A percentile compares a stretch with the other conserved stretches of the same genome.
Evolutionary conservation across 2,797 vertebrate genomes (phyloP).

Genomic region (Petrocephalus sullivani): DNA sequence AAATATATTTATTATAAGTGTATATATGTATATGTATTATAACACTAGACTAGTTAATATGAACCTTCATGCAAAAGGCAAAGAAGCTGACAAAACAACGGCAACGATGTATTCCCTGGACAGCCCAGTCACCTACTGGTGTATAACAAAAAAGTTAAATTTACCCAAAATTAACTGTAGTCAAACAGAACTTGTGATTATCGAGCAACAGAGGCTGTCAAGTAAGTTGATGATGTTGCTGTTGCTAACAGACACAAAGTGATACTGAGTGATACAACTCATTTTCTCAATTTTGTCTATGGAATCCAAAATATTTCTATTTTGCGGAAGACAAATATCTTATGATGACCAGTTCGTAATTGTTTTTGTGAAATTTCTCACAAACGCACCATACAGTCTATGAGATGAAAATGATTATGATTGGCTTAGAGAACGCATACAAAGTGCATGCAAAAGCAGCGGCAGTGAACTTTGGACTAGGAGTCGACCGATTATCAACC

Average conservation of each 20-base stretch:
- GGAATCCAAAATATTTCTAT: background rate
- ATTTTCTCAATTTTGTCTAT: background rate
- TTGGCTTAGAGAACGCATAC: background rate
- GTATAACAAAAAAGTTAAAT: background rate
- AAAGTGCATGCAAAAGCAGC: background rate
- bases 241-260: background rate
- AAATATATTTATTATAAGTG: background rate
- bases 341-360: background rate
- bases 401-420: background rate
- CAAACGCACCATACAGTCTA: background rate
- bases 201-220: background rate
- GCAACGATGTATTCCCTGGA: background rate
- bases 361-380: background rate
- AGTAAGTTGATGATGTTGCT: background rate
- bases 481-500: too few species aligned
- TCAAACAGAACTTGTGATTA: background rate
- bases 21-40: background rate
- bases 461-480: background rate
- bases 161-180: background rate
- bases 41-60: background rate
- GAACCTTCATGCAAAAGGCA: background rate
- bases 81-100: too few species aligned
- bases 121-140: background rate
- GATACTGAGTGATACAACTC: background rate
- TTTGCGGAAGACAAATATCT: background rate